A percentile compares a stretch with the other conserved stretches of the same genome.
phyloP scores from a whole-genome alignment of 2,888 invertebrate genomes.

The Calliphora vomitoria region DNA sequence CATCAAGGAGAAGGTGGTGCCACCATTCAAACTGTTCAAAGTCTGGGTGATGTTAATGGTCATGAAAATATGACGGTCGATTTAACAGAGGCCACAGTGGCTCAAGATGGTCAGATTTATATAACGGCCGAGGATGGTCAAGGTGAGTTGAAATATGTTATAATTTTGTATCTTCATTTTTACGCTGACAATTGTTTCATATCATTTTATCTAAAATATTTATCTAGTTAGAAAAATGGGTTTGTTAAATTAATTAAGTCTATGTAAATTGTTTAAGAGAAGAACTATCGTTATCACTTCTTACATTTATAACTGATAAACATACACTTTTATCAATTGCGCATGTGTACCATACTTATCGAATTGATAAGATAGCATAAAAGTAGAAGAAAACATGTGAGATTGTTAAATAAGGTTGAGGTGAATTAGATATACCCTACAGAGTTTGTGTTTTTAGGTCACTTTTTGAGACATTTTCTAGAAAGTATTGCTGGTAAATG shows the following conservation, averaged over 20 bases:
- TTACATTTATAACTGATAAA: background rate
- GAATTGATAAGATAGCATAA: background rate
- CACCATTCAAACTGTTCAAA: constrained; percentile 88
- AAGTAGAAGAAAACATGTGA: too few species aligned
- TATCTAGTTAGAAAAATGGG: too few species aligned
- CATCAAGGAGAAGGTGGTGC: constrained; percentile 88
- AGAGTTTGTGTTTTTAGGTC: too few species aligned
- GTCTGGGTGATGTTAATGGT: constrained; percentile 89
- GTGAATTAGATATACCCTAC: too few species aligned
- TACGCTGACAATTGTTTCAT: too few species aligned
- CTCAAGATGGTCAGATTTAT: constrained; percentile 97
- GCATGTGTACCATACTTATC: background rate
- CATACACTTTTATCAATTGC: background rate
- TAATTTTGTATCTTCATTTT: background rate
- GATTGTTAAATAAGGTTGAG: too few species aligned
- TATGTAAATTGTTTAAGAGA: too few species aligned
- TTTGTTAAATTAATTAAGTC: too few species aligned
- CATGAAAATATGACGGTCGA: constrained; percentile 94
- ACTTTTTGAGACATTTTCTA: too few species aligned
- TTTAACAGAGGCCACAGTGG: constrained; percentile 95
- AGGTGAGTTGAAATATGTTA: constrained; percentile 85
- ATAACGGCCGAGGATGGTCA: constrained; percentile 97
- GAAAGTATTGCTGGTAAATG: too few species aligned
- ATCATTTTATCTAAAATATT: too few species aligned
- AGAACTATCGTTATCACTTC: too few species aligned